Conservation (phyloP, 53 echinoderm and acorn worm species). For the Actinopyga echinites region DNA sequence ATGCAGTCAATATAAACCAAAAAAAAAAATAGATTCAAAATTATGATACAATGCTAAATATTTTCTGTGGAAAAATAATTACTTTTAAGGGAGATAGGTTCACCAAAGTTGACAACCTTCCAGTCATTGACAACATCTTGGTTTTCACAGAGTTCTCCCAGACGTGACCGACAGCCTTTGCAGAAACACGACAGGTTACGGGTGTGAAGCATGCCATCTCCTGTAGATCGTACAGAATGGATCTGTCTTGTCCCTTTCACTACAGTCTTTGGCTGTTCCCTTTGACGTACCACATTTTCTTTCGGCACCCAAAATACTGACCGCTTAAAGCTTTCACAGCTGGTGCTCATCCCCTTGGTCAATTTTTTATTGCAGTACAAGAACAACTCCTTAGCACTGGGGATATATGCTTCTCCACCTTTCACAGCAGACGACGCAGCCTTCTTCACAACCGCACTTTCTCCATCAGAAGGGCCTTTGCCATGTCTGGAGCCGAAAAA, state of each 20-base stretch:
- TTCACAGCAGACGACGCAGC: conserved; percentile 24
- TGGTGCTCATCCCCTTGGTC: not conserved
- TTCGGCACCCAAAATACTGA: not conserved
- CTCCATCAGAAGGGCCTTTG: conserved; percentile 38
- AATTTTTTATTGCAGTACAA: not conserved
- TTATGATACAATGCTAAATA: too few species aligned
- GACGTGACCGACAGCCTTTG: not conserved
- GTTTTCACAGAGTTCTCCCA: not conserved
- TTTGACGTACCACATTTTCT: not conserved
- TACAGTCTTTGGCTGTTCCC: not conserved
- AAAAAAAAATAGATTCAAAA: too few species aligned
- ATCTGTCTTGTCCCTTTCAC: conserved; percentile 47
- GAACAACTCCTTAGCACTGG: conserved; percentile 20
- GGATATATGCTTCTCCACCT: conserved; percentile 28
- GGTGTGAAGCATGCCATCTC: not conserved
- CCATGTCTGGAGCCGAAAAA: conserved; percentile 53
- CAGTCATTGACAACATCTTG: too few species aligned
- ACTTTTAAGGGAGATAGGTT: too few species aligned
- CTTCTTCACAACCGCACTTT: conserved; percentile 43
- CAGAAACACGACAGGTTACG: conserved; percentile 46
- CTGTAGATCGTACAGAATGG: conserved; percentile 10
- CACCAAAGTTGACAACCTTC: too few species aligned
- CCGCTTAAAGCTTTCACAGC: conserved; percentile 1
- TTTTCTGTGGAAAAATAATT: too few species aligned
- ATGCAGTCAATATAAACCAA: too few species aligned